Percentiles rank a stretch among this genome's conserved stretches.
These are phyloP conservation scores for Troides helena DNA, from an alignment of 2,888 invertebrate species.

Conservation along the genomic window DNA sequence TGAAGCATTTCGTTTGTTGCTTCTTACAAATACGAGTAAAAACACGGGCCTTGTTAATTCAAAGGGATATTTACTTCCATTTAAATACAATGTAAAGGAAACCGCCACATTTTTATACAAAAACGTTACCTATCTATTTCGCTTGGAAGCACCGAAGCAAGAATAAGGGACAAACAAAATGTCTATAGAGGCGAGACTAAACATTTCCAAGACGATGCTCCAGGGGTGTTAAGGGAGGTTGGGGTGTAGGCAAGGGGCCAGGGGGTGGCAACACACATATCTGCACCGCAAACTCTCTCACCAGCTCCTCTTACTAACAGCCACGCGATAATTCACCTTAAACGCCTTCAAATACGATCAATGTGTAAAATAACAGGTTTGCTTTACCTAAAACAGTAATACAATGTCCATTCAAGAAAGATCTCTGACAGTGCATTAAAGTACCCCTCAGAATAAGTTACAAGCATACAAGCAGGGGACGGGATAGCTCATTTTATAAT, in stretches of 20 bases:
- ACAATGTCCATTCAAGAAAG: conserved; percentile 57
- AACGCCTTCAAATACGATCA: accelerated
- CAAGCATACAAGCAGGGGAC: conserved; percentile 33
- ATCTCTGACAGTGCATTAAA: conserved; percentile 54
- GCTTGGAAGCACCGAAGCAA: conserved; percentile 56
- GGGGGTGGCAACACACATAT: conserved; percentile 38
- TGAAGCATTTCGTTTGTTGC: conserved; percentile 5
- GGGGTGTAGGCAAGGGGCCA: conserved; percentile 42
- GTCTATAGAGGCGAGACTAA: conserved; percentile 68
- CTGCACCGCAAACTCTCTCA: conserved; percentile 39
- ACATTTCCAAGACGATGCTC: conserved; percentile 72
- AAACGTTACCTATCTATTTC: conserved; percentile 45
- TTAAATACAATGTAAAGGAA: conserved; percentile 33
- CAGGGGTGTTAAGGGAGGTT: conserved; percentile 39
- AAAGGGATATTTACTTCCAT: conserved; percentile 28
- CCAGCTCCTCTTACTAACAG: conserved; percentile 30
- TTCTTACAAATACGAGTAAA: neutral
- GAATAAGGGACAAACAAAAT: conserved; percentile 73
- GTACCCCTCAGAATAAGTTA: conserved; percentile 39
- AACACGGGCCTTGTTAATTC: conserved; percentile 14
- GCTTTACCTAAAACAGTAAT: conserved; percentile 36
- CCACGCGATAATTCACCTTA: conserved; percentile 43
- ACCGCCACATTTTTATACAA: conserved; percentile 39
- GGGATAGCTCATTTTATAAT: conserved; percentile 40
- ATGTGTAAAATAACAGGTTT: conserved; percentile 31